Base-by-base conservation (phyloP, 2,113 vertebrate species). In the Ptilorrhoa leucosticta region DNA sequence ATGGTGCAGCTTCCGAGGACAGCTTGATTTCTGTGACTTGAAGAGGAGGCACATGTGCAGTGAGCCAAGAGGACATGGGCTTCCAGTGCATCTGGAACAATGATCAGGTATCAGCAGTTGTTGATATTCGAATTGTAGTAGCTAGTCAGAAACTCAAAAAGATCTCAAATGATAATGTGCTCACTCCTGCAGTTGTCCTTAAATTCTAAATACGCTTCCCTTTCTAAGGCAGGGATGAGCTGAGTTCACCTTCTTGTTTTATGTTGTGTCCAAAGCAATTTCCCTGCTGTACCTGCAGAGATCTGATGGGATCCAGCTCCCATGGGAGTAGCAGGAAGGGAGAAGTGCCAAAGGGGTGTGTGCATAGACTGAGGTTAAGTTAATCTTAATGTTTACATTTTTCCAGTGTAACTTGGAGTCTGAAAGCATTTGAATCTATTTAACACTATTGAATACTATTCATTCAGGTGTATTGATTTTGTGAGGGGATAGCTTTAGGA, bases 21-120 rank as follows among this genome's bases (percentile, higher is more conserved):
- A 82, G 68, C 83, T 78, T 54, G 42, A 21, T 81, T 90, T 73
- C 76, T 51, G 66, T 81, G 72, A 92, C 77, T 18, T 97, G 96
- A 97, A 77, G 93, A 94, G 61, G 83, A 94, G 77, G 83, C 91
- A 40, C 61, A 80, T 95, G 92, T 91, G 89, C 95, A 88, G 73
- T 8, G 37, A 91, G 77, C 61, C 89, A 51, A 17, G 90, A 94
- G 96, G 96, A 96, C 93, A 96, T 97, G 96, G 96, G 95, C 94
- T 91, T 92, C 89, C 95, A 82, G 69, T 76, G 63, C 80, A 3
- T 30, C 90, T 96, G 95, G 66, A 73, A 45, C 58, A 91, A 96
- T 96, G 95, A 89, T 79, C 93, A 97, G 96, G 97, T 97, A 97
- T 13, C n/a, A 30, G 61, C 42, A 65, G 13, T 0, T 64, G 28